Evolutionary conservation across 2,888 invertebrate species (phyloP).

Genomic region (Diploptera punctata): DNA sequence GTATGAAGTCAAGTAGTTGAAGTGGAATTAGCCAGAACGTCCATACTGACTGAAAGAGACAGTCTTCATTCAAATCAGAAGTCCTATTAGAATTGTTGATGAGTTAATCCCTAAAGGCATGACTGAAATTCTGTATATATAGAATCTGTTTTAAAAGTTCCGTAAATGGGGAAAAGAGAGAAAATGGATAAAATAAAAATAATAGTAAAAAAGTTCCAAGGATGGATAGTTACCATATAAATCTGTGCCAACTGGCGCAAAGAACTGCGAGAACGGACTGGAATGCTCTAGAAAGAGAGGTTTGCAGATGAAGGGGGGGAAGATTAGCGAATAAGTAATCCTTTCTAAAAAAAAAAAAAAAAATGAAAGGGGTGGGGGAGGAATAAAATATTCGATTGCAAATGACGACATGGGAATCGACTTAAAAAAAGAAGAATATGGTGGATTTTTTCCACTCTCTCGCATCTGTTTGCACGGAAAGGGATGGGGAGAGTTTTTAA

Average conservation of each 20-base stretch:
- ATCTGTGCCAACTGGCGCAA: constrained; percentile 11
- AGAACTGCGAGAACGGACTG: background rate
- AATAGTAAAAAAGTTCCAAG: background rate
- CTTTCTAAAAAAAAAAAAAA: constrained; percentile 2
- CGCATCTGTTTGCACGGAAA: background rate
- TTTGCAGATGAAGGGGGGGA: background rate
- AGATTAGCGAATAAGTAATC: constrained; percentile 30
- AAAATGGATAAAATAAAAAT: constrained; percentile 13
- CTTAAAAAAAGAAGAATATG: constrained; percentile 29
- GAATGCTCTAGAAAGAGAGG: background rate
- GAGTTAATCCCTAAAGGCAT: constrained; percentile 19
- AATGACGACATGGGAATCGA: constrained; percentile 33
- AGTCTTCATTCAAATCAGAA: too few species aligned
- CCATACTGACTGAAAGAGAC: background rate
- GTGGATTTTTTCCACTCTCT: background rate
- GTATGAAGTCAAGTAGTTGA: too few species aligned
- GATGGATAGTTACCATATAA: constrained; percentile 15
- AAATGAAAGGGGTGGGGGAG: background rate
- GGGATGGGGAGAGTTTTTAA: background rate
- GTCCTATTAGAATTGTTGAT: constrained; percentile 34
- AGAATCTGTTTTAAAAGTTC: background rate
- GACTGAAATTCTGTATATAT: background rate
- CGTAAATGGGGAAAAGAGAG: constrained; percentile 13
- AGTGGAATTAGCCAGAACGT: background rate
- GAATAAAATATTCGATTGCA: constrained; percentile 32